These are phyloP conservation scores for Cololabis saira DNA, from an alignment of 2,113 vertebrate species.

Conservation along the genomic window DNA sequence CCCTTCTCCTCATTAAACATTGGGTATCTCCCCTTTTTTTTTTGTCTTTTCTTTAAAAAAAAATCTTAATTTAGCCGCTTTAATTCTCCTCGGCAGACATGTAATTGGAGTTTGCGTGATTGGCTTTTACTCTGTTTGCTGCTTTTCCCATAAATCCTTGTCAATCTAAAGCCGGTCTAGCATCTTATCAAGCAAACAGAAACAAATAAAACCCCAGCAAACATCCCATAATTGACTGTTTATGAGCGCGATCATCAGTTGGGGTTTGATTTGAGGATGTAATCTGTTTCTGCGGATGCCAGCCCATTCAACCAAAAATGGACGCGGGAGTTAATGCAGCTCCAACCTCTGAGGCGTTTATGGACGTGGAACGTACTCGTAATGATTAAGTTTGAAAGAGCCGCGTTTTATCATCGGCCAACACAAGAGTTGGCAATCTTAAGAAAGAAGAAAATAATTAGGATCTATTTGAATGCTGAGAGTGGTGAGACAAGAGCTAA, in stretches of 20 bases:
- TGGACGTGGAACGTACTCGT: conserved; percentile 79
- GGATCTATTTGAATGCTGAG: conserved; percentile 84
- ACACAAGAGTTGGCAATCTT: conserved; percentile 83
- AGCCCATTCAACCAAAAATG: conserved; percentile 74
- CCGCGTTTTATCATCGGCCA: conserved; percentile 80
- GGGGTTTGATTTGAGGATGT: conserved; percentile 80
- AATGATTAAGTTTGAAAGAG: conserved; percentile 83
- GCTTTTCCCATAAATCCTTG: conserved; percentile 77
- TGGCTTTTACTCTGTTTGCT: conserved; percentile 70
- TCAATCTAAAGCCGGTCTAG: conserved; percentile 77
- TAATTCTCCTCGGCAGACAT: conserved; percentile 73
- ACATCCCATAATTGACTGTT: conserved; percentile 86
- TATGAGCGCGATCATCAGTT: conserved; percentile 80
- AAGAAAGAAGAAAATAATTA: conserved; percentile 85
- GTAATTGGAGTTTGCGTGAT: conserved; percentile 78
- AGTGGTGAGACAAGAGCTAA: conserved; percentile 77
- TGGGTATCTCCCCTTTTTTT: conserved; percentile 60
- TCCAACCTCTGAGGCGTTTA: conserved; percentile 80
- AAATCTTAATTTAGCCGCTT: conserved; percentile 60
- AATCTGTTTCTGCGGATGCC: conserved; percentile 80
- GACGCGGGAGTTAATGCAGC: conserved; percentile 76
- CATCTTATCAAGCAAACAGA: conserved; percentile 80
- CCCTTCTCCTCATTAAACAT: conserved; percentile 72
- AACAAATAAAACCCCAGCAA: conserved; percentile 76
- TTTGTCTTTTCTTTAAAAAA: conserved; percentile 50